Evolutionary conservation across 2,888 invertebrate species (phyloP), one percentile per base, ranked within the genome.

Genomic region (Itoplectis maculator): DNA sequence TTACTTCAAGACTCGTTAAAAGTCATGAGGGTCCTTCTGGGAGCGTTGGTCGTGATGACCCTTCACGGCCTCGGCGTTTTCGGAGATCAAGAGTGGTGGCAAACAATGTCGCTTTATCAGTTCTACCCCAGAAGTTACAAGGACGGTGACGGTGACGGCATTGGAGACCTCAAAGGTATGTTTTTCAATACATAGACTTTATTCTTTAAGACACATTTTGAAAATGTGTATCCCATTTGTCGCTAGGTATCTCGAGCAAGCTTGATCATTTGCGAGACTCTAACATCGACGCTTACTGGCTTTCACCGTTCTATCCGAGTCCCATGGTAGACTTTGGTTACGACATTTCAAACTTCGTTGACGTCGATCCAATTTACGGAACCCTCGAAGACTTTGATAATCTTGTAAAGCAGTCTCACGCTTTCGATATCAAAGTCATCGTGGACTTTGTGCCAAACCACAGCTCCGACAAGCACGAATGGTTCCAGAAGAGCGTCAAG

Each of bases 61-160:
- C 72, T 87, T 1, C n/a, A 82, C 35, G 73, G 74, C 20, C 45
- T 84, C 49, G 74, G 63, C 79, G 74, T 85, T 47, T 20, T 35
- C 63, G 86, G 47, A 2, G 76, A 92, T 66, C 89, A 93, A 1
- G 96, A 97, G 87, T 98, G 98, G 98, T 98, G 97, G 96, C 94
- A 97, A 90, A 95, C 95, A 56, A 95, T 96, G 45, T 94, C 96
- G 6, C 94, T 97, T 72, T 98, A 99, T 93, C 97, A 98, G 93
- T 96, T 98, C 75, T 97, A 97, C 91, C 96, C 97, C 0, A 94
- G 96, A 78, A 97, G 98, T 0, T 98, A 97, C 93, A 95, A 95
- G 91, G 98, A 99, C 91, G 95, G 95, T n/a, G 94, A 97, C 91
- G 96, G 95, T 0, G 96, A 98, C 92, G 98, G 98, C 15, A 94